A percentile compares a stretch with the other conserved stretches of the same genome.
These are phyloP conservation scores for Austrofundulus limnaeus DNA, from an alignment of 2,113 vertebrate species.

Conservation along the genomic window DNA sequence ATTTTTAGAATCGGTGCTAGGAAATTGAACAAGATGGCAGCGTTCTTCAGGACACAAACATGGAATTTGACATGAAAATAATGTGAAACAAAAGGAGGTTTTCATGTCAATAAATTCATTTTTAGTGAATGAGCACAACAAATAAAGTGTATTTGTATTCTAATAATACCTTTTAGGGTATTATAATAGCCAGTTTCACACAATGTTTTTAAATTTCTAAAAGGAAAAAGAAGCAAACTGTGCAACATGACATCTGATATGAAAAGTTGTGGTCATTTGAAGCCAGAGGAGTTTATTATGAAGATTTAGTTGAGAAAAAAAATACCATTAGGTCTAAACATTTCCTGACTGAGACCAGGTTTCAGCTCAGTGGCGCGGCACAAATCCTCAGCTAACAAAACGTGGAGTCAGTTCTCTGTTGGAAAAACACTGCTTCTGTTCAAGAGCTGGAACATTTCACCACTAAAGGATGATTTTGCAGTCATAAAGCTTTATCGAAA, in stretches of 20 bases:
- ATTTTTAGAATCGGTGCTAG: too few relatives aligned
- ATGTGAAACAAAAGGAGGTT: not conserved
- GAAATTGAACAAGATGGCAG: too few relatives aligned
- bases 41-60: not conserved
- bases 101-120: too few relatives aligned
- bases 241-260: not conserved
- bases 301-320: conserved; percentile 1
- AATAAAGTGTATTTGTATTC: not conserved
- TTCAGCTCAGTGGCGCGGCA: conserved; percentile 10
- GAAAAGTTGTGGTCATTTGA: not conserved
- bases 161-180: not conserved
- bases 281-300: not conserved
- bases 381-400: not conserved
- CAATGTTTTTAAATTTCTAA: not conserved
- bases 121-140: not conserved
- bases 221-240: not conserved
- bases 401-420: not conserved
- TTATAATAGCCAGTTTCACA: not conserved
- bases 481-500: not conserved
- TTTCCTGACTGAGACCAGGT: conserved; percentile 14
- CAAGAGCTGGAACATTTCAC: not conserved
- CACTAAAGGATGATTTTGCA: not conserved
- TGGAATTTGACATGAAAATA: not conserved
- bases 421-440: not conserved
- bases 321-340: conserved; percentile 20